Conservation (phyloP, 2,888 invertebrate species). For the Drosophila demipolita region DNA sequence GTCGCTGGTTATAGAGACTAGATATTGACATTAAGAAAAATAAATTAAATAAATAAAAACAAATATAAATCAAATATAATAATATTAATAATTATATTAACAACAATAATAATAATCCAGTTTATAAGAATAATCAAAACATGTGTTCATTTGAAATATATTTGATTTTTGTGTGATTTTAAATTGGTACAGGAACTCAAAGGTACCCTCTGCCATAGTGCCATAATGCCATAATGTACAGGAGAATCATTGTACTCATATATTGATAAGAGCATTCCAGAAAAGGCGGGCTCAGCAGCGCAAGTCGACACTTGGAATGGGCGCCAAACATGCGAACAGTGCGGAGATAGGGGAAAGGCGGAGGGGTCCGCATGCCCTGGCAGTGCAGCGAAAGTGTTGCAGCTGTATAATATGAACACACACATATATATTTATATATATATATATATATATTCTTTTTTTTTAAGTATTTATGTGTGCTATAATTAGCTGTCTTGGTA, state of each 20-base stretch:
- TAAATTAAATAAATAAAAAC: not conserved
- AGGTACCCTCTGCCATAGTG: too few species aligned
- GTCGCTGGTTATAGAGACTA: constrained; percentile 24
- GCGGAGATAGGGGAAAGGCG: not conserved
- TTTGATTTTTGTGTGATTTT: not conserved
- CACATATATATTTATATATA: constrained; percentile 11
- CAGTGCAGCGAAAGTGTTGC: constrained; percentile 69
- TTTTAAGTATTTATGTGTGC: constrained; percentile 17
- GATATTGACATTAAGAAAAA: constrained; percentile 19
- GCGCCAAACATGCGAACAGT: constrained; percentile 59
- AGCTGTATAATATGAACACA: constrained; percentile 11
- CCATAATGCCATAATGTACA: not conserved
- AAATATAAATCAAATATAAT: not conserved
- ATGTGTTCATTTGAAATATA: not conserved
- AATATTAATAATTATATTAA: not conserved
- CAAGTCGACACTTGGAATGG: constrained; percentile 50
- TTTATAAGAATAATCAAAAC: not conserved
- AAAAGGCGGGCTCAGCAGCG: constrained; percentile 46
- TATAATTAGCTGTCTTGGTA: constrained; percentile 52
- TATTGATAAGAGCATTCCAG: constrained; percentile 7
- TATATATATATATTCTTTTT: not conserved
- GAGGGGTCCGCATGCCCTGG: constrained; percentile 53
- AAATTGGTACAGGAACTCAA: not conserved
- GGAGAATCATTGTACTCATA: not conserved
- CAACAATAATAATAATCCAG: not conserved